These are phyloP conservation scores for Micropoecilia bifurca DNA, from an alignment of 2,797 vertebrate species.

Conservation along the genomic window DNA sequence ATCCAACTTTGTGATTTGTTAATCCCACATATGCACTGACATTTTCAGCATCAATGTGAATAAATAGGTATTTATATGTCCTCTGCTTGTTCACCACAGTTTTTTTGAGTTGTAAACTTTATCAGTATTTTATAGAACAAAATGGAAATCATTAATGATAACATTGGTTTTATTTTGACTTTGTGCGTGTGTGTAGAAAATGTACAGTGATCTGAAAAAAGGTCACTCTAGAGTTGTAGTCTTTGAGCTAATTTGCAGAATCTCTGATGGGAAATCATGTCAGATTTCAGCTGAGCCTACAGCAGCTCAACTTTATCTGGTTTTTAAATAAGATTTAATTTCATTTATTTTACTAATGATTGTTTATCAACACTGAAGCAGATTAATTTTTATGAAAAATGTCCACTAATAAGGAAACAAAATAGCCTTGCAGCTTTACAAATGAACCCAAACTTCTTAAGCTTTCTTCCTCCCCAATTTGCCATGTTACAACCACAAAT, in stretches of 20 bases:
- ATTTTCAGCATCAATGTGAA: not conserved
- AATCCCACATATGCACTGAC: not conserved
- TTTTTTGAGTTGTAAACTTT: not conserved
- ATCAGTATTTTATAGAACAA: not conserved
- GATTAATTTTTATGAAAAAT: not conserved
- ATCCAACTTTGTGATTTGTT: not conserved
- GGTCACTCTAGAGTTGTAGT: not conserved
- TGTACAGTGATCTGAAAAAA: not conserved
- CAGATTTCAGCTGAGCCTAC: constrained; percentile 4
- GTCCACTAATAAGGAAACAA: not conserved
- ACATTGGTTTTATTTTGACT: not conserved
- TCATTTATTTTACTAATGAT: not conserved
- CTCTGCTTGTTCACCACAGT: not conserved
- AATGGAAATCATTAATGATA: not conserved
- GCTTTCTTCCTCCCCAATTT: too few relatives aligned
- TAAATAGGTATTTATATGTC: not conserved
- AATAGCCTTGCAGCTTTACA: not conserved
- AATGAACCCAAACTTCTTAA: not conserved
- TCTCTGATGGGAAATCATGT: not conserved
- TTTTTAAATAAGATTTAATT: not conserved
- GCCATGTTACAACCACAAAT: too few relatives aligned
- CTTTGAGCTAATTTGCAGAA: not conserved
- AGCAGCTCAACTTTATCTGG: constrained; percentile 3
- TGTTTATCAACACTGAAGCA: not conserved
- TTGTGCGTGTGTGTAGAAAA: not conserved